A percentile compares a stretch with the other conserved stretches of the same genome.
Conservation (phyloP, 2,888 invertebrate species). For the Drosophila antonietae region DNA sequence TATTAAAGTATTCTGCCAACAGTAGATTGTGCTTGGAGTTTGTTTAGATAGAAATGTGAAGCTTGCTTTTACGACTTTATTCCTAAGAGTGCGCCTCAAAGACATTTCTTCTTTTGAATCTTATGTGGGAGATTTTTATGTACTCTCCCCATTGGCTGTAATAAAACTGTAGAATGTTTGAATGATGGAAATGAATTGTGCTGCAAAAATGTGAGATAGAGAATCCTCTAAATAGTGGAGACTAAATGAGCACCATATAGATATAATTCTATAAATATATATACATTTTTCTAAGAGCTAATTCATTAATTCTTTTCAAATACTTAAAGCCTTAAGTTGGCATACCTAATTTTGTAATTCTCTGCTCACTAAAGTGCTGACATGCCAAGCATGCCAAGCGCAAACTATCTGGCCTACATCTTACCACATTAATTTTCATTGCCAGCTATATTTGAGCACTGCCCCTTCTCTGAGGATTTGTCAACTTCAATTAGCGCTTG, state of each 20-base stretch:
- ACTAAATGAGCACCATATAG: background rate
- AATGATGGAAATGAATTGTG: background rate
- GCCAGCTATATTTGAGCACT: conserved; percentile 1
- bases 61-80: conserved; percentile 34
- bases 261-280: background rate
- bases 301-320: background rate
- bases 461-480: conserved; percentile 9
- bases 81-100: conserved; percentile 14
- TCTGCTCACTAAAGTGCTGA: background rate
- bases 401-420: background rate
- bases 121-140: conserved; percentile 2
- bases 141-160: background rate
- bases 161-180: background rate
- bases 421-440: conserved; percentile 30
- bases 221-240: background rate
- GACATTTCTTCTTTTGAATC: background rate
- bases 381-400: background rate
- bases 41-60: conserved; percentile 43
- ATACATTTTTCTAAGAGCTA: too few relatives aligned
- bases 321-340: background rate
- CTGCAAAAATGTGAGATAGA: background rate
- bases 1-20: conserved; percentile 56
- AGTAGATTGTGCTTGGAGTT: conserved; percentile 28
- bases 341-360: background rate
- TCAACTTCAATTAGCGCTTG: conserved; percentile 34